Evolutionary conservation across 2,797 vertebrate species (phyloP).

Genomic region (Thunnus albacares): DNA sequence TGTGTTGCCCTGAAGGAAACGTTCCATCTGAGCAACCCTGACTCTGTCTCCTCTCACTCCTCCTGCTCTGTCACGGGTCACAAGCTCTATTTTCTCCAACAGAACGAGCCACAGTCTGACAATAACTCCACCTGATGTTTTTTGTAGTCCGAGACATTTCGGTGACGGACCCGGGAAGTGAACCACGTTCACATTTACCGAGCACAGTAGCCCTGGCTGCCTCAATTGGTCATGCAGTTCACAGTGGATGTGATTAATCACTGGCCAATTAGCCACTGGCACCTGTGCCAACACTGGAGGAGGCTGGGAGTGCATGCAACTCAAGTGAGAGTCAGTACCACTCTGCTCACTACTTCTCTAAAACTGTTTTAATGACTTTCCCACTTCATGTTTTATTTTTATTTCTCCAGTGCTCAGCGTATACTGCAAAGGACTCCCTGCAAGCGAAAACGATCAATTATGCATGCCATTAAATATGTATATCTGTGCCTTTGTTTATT

Average conservation of each 20-base stretch:
- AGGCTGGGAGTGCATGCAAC: slow-evolving; percentile 51
- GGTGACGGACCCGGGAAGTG: slow-evolving; percentile 49
- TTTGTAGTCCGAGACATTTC: slow-evolving; percentile 40
- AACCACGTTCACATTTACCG: slow-evolving; percentile 37
- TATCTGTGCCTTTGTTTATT: slow-evolving; percentile 85
- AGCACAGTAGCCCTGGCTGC: slow-evolving; percentile 51
- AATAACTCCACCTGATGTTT: slow-evolving; percentile 28
- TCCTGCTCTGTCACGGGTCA: neutral
- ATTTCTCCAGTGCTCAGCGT: slow-evolving; percentile 80
- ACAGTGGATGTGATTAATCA: slow-evolving; percentile 79
- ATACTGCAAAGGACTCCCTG: slow-evolving; percentile 83
- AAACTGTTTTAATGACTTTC: slow-evolving; percentile 83
- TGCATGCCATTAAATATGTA: slow-evolving; percentile 86
- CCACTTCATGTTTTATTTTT: slow-evolving; percentile 84
- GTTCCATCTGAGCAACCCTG: slow-evolving; percentile 1
- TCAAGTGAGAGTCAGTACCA: slow-evolving; percentile 62
- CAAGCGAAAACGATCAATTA: slow-evolving; percentile 82
- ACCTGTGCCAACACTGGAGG: slow-evolving; percentile 65
- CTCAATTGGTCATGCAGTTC: slow-evolving; percentile 75
- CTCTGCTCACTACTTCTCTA: slow-evolving; percentile 63
- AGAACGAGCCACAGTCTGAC: slow-evolving; percentile 13
- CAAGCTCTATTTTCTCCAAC: neutral
- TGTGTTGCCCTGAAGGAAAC: neutral
- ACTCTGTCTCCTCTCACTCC: neutral
- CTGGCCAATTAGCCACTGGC: slow-evolving; percentile 77